Conservation (phyloP, 2,113 vertebrate species). For the Toxostoma redivivum region DNA sequence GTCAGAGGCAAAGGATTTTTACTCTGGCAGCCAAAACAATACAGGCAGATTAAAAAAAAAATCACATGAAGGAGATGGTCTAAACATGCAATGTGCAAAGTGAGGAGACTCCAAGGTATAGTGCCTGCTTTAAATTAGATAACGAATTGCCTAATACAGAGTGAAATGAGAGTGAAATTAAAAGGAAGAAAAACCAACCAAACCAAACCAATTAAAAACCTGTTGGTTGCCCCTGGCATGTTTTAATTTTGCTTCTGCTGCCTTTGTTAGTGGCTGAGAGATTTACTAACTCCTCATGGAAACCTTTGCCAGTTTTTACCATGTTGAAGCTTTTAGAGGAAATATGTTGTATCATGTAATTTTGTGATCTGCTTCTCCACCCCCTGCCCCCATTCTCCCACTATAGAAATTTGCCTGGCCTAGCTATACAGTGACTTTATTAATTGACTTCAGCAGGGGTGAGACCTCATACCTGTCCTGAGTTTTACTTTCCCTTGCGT, state of each 20-base stretch:
- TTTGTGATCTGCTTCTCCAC: neutral
- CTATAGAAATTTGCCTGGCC: neutral
- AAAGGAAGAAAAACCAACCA: neutral
- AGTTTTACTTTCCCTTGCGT: neutral
- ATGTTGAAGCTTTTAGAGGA: neutral
- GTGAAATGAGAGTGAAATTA: neutral
- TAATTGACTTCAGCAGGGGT: neutral
- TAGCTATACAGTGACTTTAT: neutral
- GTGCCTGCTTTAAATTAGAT: neutral
- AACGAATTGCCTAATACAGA: neutral
- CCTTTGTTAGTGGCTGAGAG: neutral
- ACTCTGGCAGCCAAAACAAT: neutral
- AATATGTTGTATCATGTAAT: neutral
- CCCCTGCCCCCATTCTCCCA: neutral
- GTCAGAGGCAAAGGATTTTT: neutral
- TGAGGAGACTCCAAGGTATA: neutral
- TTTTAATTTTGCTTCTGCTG: slow-evolving; percentile 8
- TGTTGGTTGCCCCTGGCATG: neutral
- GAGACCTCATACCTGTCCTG: neutral
- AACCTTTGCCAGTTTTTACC: neutral
- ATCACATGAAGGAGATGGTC: neutral
- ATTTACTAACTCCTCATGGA: neutral
- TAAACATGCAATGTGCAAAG: neutral
- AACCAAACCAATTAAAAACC: neutral
- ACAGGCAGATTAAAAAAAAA: neutral